Evolutionary conservation across 2,797 vertebrate genomes (phyloP).

Genomic region (Aotus griseimembra): DNA sequence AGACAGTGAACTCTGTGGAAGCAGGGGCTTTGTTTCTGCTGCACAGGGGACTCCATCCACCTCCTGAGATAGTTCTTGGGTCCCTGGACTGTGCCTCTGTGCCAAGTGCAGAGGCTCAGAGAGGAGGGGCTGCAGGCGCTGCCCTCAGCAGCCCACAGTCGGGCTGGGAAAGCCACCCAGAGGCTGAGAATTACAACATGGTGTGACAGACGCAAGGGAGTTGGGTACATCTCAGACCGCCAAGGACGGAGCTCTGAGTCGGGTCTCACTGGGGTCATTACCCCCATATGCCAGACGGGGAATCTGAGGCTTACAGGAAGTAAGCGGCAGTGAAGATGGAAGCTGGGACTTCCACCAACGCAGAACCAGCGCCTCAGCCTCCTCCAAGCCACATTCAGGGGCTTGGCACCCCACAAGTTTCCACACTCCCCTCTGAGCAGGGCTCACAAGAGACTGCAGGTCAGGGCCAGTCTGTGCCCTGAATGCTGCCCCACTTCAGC

Average conservation of each 20-base stretch:
- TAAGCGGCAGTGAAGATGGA: too few species aligned
- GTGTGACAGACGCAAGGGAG: too few species aligned
- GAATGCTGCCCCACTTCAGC: not conserved
- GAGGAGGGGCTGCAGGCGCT: too few species aligned
- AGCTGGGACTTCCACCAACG: not conserved
- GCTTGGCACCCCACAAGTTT: not conserved
- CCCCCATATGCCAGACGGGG: not conserved
- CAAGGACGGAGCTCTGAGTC: not conserved
- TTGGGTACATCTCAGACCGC: rapidly evolving
- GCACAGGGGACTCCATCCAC: rapidly evolving
- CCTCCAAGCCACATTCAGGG: not conserved
- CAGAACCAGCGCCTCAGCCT: rapidly evolving
- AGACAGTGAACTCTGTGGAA: too few species aligned
- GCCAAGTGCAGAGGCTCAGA: not conserved
- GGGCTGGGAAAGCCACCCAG: not conserved
- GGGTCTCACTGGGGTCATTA: rapidly evolving
- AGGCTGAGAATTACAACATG: not conserved
- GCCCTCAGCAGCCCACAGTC: too few species aligned
- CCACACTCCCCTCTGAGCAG: too few species aligned
- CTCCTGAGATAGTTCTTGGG: not conserved
- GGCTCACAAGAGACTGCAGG: not conserved
- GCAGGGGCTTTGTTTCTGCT: not conserved
- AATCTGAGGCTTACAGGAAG: not conserved
- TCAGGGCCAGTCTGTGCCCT: too few species aligned
- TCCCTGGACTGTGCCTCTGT: not conserved